These are phyloP conservation scores for Macaria notata DNA, from an alignment of 2,888 invertebrate species.

Conservation along the genomic window DNA sequence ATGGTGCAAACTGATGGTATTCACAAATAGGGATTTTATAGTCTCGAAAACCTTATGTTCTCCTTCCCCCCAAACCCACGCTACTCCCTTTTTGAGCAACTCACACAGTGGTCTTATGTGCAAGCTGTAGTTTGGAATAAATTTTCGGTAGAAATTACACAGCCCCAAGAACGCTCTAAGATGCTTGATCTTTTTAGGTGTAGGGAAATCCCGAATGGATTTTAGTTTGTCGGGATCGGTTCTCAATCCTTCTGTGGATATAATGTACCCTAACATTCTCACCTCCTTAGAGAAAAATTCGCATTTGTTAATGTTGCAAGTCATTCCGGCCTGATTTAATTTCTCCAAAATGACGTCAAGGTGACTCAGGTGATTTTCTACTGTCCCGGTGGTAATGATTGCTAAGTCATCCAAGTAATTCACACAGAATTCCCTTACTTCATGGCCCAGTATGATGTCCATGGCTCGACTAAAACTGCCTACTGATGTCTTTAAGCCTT, in stretches of 20 bases:
- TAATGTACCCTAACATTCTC: slow-evolving; percentile 1
- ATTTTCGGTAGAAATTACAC: slow-evolving; percentile 1
- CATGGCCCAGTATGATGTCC: too few relatives aligned
- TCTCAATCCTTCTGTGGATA: not conserved
- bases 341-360: not conserved
- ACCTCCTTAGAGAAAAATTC: not conserved
- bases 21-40: not conserved
- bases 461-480: too few relatives aligned
- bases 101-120: slow-evolving; percentile 3
- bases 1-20: not conserved
- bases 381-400: too few relatives aligned
- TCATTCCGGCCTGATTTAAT: not conserved
- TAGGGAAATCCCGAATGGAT: slow-evolving; percentile 3
- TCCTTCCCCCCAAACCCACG: not conserved
- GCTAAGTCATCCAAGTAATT: too few relatives aligned
- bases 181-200: slow-evolving; percentile 4
- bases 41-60: not conserved
- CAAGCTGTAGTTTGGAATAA: not conserved
- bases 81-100: not conserved
- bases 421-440: not conserved
- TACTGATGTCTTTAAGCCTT: too few relatives aligned
- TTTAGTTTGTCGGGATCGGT: not conserved
- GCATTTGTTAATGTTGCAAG: slow-evolving; percentile 4
- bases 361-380: too few relatives aligned
- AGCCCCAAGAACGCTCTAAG: slow-evolving; percentile 4